Base-by-base conservation (phyloP, 2,113 vertebrate genomes). In the Australoheros scitulus region DNA sequence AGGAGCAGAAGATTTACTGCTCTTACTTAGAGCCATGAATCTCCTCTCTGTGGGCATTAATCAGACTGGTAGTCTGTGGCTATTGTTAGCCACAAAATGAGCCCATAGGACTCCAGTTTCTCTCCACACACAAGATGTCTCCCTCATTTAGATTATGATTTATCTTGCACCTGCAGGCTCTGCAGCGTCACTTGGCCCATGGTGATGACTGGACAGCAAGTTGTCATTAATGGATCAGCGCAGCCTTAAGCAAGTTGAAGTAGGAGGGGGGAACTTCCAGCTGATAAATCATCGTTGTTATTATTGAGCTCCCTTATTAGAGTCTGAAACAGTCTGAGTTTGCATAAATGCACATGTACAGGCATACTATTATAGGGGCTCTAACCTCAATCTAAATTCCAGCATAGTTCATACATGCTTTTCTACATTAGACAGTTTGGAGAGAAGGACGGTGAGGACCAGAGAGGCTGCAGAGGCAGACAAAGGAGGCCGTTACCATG, bases 11-110 rank as follows among this genome's bases (percentile, higher is more conserved):
- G 88, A 94, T 92, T 84, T 87, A 94, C 86, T 59, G 68, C 47
- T 26, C 47, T 74, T 83, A 83, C 84, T 90, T 76, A 76, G 47
- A 41, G 36, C 80, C 60, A 91, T 89, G 81, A 88, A 81, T 84
- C 64, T 79, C 61, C 68, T 88, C 72, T 77, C 77, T 74, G 60
- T 58, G 24, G 29, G 52, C 64, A 92, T 92, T 82, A 91, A 93
- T 93, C 89, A 92, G 79, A 55, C 70, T 41, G 24, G 58, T 61
- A 57, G 43, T 64, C 82, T 64, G 43, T 61, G 60, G 60, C 82
- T 90, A 90, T 89, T 79, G 87, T 93, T 92, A 86, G 76, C 74
- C 58, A 79, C 65, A 80, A n/a, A 86, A 78, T 81, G 52, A 79
- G 26, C 55, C 80, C 61, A 82, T 63, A 81, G 63, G 56, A 89